These are phyloP conservation scores for Malurus melanocephalus DNA, from an alignment of 2,113 vertebrate genomes.

Conservation along the genomic window DNA sequence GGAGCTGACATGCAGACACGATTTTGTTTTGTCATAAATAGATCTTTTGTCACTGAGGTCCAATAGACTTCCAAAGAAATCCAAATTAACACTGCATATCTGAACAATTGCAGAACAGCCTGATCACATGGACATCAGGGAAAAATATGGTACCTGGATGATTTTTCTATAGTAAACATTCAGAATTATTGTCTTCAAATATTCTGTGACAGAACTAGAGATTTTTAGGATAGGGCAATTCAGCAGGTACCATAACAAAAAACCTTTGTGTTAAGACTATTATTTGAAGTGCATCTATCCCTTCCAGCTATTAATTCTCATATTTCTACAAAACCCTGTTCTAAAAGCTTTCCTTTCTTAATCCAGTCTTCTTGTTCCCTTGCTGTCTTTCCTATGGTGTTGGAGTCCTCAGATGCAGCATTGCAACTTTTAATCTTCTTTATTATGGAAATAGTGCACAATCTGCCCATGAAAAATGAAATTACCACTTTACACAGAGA, in stretches of 20 bases:
- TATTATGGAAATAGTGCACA: background rate
- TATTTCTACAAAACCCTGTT: background rate
- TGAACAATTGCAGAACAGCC: background rate
- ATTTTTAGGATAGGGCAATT: background rate
- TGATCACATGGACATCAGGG: background rate
- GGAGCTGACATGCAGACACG: accelerated
- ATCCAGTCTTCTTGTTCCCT: background rate
- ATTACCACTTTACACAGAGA: background rate
- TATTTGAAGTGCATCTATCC: background rate
- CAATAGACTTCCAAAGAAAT: background rate
- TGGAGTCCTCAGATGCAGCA: background rate
- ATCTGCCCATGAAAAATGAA: background rate
- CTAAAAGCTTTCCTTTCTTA: background rate
- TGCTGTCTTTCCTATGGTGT: background rate
- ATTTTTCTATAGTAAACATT: background rate
- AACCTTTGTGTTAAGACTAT: background rate
- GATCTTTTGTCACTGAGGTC: background rate
- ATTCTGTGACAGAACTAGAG: background rate
- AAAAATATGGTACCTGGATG: background rate
- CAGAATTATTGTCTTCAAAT: background rate
- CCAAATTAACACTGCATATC: background rate
- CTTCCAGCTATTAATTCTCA: background rate
- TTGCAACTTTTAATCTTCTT: background rate
- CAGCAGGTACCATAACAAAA: background rate
- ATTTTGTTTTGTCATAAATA: background rate